Base-by-base conservation (phyloP, 2,113 vertebrate species). In the Aythya baeri region DNA sequence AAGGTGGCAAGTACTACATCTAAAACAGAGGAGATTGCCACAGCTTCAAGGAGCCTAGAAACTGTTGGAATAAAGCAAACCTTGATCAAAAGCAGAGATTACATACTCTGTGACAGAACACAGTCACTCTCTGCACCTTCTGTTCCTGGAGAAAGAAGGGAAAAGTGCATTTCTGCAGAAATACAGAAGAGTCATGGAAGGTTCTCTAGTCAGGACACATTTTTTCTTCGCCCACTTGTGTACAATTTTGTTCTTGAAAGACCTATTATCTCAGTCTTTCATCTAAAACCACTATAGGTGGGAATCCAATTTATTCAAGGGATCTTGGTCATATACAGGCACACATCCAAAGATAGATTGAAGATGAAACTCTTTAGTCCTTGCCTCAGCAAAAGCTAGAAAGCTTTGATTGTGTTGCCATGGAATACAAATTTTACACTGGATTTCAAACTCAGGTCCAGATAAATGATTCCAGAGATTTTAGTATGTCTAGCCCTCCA, bases 391-490 rank as follows among this genome's bases (percentile, higher is more conserved):
- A 81, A 38, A 81, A 85, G 54, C 18, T 41, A 73, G 65, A 50
- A 76, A 31, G 46, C 54, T 62, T 77, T 29, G 14, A 73, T 21
- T 20, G 13, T 8, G 34, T 36, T 77, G 36, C 65, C 4, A 1
- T 14, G 17, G 31, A 83, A 91, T 17, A 72, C 34, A 83, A 52
- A 36, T 83, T 32, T 70, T 54, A 58, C 29, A 49, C 55, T 8
- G 17, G 36, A 73, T 62, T 78, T 54, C 55, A 87, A 78, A 67
- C 7, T 27, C 16, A 73, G 41, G 27, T 31, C 61, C 55, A 44
- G 27, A 57, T 4, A 44, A 93, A 73, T 0, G 2, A 17, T 20
- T 22, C 38, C 0, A 0, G 63, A 78, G 41, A 62, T 44, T 55
- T 83, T 23, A 49, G 17, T 11, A 57, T 43, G 13, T 57, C 36